Evolutionary conservation across 1,140 invertebrate species (phyloP), one percentile per base, ranked within the genome.

Genomic region (Dinothrombium tinctorium): DNA sequence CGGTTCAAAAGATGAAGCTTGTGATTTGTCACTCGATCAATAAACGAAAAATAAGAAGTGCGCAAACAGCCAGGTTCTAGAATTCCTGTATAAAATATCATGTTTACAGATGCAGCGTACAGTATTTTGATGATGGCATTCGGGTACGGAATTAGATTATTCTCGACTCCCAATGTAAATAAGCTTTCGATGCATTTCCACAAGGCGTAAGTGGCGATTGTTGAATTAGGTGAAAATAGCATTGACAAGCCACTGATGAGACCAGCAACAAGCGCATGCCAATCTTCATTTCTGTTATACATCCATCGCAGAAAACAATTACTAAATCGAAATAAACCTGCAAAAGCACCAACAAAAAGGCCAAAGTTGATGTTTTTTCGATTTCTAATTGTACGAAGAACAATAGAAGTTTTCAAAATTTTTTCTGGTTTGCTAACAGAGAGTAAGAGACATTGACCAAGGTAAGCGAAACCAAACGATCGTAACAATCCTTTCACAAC

Each of bases 21-120:
- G 57, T 71, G 69, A 28, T 73, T 73, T 6, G 78, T 80, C 25
- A 81, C 59, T 46, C 63, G 67, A 41, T 71, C 64, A 23, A 83
- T 58, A 56, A 81, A 83, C 53, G 73, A 76, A 67, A 72, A 79
- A 56, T 83, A 83, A n/a, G 74, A 76, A 8, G 72, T 60, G 50
- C 77, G 63, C 28, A 83, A 55, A 52, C 71, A 73, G 43, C 75
- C 69, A 9, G 78, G 76, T 54, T 81, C 77, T 39, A 81, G 45
- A 23, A 81, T 66, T 45, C 73, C 49, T 26, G 69, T 70, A 59
- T 81, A 77, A 53, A 82, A 80, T 12, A 81, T 60, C 48, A 77
- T 56, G 17, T 74, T 73, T 6, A 76, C 81, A 46, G 74, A 76
- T 48, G 76, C 59, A 41, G 73, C 70, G 54, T 82, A 80, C n/a